These are phyloP conservation scores for Parauchenoglanis punctatus DNA, from an alignment of 2,797 vertebrate genomes.

Conservation along the genomic window DNA sequence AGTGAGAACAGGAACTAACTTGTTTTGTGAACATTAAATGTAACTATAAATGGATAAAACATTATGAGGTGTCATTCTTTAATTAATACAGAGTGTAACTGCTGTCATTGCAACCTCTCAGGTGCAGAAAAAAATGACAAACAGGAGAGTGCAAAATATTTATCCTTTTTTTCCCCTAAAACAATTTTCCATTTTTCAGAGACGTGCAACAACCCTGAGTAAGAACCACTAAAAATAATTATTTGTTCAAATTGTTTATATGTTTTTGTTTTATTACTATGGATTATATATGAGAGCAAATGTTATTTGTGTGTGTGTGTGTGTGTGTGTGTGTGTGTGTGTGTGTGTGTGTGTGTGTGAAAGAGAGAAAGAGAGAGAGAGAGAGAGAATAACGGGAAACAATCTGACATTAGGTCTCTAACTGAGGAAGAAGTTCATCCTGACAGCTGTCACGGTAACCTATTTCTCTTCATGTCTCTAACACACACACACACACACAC, in stretches of 20 bases:
- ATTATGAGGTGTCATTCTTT: not conserved
- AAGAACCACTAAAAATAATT: too few relatives aligned
- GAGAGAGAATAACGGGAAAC: not conserved
- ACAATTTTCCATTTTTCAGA: too few relatives aligned
- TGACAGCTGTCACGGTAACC: conserved; percentile 18
- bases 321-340: not conserved
- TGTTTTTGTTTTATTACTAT: too few relatives aligned
- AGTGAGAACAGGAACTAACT: not conserved
- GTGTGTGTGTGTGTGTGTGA: too few relatives aligned
- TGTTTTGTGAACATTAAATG: not conserved
- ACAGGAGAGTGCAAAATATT: too few relatives aligned
- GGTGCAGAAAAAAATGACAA: too few relatives aligned
- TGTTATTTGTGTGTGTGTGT: not conserved
- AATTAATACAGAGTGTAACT: not conserved
- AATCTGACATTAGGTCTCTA: not conserved
- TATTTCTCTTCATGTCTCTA: conserved; percentile 5
- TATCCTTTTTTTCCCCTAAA: too few relatives aligned
- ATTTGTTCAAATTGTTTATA: too few relatives aligned
- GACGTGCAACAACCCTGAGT: too few relatives aligned
- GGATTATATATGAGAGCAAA: too few relatives aligned
- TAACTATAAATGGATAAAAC: not conserved
- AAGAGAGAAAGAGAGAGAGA: not conserved
- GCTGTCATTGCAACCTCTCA: not conserved
- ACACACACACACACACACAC: not conserved
- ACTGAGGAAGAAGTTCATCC: not conserved